phyloP scores from a whole-genome alignment of 2,113 vertebrate genomes.

The Origma solitaria region DNA sequence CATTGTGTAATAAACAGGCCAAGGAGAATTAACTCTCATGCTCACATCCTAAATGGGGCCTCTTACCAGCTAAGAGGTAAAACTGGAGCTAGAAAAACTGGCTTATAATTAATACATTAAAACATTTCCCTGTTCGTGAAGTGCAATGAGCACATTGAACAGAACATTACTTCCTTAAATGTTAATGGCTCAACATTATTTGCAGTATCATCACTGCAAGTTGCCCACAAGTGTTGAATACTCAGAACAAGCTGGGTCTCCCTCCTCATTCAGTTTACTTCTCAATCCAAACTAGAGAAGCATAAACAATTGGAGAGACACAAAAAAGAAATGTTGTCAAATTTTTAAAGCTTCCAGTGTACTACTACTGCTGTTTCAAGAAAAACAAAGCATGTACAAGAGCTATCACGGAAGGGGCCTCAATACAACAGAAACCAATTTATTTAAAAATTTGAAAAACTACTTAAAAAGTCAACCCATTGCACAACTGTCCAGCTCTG shows the following conservation, averaged over 20 bases:
- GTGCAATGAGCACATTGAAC: background rate
- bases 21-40: background rate
- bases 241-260: background rate
- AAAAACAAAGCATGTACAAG: background rate
- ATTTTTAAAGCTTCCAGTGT: background rate
- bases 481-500: background rate
- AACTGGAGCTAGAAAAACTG: background rate
- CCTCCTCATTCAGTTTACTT: background rate
- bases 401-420: background rate
- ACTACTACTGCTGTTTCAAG: background rate
- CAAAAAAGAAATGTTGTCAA: background rate
- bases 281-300: background rate
- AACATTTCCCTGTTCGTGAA: background rate
- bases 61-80: background rate
- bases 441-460: background rate
- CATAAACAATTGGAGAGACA: background rate
- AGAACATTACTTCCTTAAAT: background rate
- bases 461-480: background rate
- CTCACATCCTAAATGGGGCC: background rate
- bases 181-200: background rate
- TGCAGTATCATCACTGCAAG: background rate
- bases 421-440: background rate
- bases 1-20: rapidly evolving
- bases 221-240: background rate
- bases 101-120: background rate